phyloP scores from a whole-genome alignment of 2,113 vertebrate genomes.

The Marmota monax region DNA sequence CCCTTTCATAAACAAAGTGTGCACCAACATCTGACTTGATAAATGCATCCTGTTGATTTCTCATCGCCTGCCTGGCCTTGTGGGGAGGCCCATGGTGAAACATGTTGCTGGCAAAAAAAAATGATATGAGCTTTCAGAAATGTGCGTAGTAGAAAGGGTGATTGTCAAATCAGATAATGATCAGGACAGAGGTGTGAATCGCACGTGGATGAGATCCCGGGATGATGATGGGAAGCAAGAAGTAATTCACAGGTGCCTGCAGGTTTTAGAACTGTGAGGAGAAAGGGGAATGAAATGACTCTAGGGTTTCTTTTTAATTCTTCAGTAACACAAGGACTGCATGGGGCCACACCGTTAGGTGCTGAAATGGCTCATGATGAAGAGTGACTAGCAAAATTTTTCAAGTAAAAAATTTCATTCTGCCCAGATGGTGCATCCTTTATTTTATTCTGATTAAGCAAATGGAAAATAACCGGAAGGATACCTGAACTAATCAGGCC shows the following conservation, averaged over 20 bases:
- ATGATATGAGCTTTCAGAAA: slow-evolving; percentile 65
- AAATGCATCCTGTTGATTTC: slow-evolving; percentile 51
- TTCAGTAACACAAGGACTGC: not conserved
- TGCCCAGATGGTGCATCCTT: not conserved
- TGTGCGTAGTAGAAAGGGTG: slow-evolving; percentile 15
- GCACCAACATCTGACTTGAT: not conserved
- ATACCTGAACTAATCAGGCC: not conserved
- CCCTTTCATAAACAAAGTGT: not conserved
- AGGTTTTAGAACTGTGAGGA: slow-evolving; percentile 65
- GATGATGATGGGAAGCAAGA: slow-evolving; percentile 68
- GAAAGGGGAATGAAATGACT: slow-evolving; percentile 35
- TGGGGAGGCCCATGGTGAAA: not conserved
- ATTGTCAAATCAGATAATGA: slow-evolving; percentile 76
- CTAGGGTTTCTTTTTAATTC: slow-evolving; percentile 16
- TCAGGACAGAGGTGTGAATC: slow-evolving; percentile 74
- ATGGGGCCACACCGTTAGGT: not conserved
- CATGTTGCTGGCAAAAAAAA: slow-evolving; percentile 3
- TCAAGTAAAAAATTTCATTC: slow-evolving; percentile 29
- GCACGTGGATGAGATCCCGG: slow-evolving; percentile 42
- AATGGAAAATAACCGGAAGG: slow-evolving; percentile 11
- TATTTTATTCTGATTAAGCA: slow-evolving; percentile 2
- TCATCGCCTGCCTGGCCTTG: slow-evolving; percentile 3
- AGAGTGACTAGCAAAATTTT: not conserved
- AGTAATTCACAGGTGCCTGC: slow-evolving; percentile 75
- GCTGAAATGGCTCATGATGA: not conserved